Percentiles rank a stretch among this genome's conserved stretches.
Conservation (phyloP, 1,140 invertebrate genomes). For the Mycetomoellerius zeteki region DNA sequence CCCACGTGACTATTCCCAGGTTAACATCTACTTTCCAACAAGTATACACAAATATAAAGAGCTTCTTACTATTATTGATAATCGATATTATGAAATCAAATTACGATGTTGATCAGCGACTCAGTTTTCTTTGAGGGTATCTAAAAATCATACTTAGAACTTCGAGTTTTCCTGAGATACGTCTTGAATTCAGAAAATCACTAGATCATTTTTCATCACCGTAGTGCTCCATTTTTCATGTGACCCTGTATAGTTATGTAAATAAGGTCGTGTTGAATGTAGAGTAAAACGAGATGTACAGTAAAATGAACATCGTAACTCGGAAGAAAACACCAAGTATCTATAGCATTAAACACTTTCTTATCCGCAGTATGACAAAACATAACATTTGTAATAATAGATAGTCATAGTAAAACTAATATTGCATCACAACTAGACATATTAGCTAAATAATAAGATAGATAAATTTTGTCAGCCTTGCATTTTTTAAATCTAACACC, state of each 20-base stretch:
- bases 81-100: neutral
- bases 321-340: neutral
- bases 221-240: slow-evolving; percentile 35
- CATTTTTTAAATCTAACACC: neutral
- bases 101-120: neutral
- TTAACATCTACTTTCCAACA: neutral
- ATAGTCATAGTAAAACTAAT: neutral
- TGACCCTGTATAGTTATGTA: slow-evolving; percentile 38
- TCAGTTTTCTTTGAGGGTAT: neutral
- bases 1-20: too few relatives aligned
- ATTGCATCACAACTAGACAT: neutral
- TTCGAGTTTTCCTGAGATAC: slow-evolving; percentile 19
- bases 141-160: neutral
- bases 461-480: neutral
- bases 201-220: slow-evolving; percentile 46
- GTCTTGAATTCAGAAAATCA: slow-evolving; percentile 15
- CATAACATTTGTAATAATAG: neutral
- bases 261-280: slow-evolving; percentile 42
- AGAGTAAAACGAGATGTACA: slow-evolving; percentile 11
- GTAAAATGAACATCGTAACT: slow-evolving; percentile 20
- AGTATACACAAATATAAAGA: neutral
- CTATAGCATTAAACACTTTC: slow-evolving; percentile 11
- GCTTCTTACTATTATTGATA: neutral
- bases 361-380: neutral
- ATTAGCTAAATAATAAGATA: neutral